Evolutionary conservation across 2,113 vertebrate species (phyloP).

Genomic region (Bombycilla garrulus): DNA sequence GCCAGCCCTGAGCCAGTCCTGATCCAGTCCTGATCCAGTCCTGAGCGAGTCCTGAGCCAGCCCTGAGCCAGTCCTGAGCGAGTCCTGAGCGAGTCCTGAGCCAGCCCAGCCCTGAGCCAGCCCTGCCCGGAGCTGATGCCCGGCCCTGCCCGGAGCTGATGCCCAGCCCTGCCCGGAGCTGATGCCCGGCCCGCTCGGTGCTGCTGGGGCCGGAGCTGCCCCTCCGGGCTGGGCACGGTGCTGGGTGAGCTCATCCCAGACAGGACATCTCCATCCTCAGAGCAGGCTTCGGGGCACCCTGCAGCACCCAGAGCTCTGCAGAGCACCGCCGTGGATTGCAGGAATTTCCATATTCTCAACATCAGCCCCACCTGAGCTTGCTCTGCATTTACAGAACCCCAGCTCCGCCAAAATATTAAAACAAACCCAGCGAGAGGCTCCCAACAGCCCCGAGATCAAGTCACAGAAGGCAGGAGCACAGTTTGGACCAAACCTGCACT

Average conservation of each 20-base stretch:
- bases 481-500: not conserved
- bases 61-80: no score
- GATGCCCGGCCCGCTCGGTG: no score
- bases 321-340: rapidly evolving
- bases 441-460: not conserved
- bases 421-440: not conserved
- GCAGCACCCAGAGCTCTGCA: not conserved
- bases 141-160: no score
- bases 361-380: not conserved
- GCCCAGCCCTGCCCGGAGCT: no score
- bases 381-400: not conserved
- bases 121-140: no score
- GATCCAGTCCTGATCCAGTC: no score
- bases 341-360: not conserved
- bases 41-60: no score
- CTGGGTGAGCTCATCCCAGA: not conserved
- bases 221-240: not conserved
- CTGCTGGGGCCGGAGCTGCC: no score
- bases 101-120: no score
- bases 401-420: rapidly evolving
- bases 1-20: no score
- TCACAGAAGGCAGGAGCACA: rapidly evolving
- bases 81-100: no score
- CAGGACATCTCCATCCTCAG: not conserved
- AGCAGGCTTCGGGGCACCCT: not conserved